These are phyloP conservation scores for Odontamblyopus rebecca DNA, from an alignment of 2,797 vertebrate species.

Conservation along the genomic window DNA sequence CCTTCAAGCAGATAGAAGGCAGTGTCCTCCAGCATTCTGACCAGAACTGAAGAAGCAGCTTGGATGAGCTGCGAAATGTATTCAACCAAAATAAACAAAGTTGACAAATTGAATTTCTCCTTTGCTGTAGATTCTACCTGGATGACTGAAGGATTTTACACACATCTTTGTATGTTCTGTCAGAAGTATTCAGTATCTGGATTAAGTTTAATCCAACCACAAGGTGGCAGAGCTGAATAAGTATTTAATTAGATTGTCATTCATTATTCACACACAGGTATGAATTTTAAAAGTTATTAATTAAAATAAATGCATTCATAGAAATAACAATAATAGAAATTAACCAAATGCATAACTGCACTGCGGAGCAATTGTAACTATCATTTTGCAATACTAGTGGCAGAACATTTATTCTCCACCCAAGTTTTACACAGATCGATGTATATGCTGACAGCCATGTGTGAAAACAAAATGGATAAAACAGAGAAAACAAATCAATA, in stretches of 20 bases:
- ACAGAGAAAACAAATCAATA: conserved; percentile 46
- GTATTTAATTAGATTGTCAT: background rate
- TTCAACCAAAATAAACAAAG: no score
- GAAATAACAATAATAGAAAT: background rate
- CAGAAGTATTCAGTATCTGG: conserved; percentile 4
- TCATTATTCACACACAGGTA: background rate
- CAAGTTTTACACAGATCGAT: background rate
- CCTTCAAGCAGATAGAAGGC: no score
- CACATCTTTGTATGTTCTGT: background rate
- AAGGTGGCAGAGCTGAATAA: conserved; percentile 48
- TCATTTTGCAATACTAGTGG: background rate
- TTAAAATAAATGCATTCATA: background rate
- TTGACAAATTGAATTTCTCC: no score
- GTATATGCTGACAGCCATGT: background rate
- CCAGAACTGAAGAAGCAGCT: no score
- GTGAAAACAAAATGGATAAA: background rate
- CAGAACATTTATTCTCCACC: background rate
- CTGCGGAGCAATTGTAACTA: background rate
- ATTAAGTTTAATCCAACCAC: conserved; percentile 22
- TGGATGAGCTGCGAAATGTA: no score
- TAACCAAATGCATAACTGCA: background rate
- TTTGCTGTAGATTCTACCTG: no score
- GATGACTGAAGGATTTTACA: no score
- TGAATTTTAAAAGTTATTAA: background rate
- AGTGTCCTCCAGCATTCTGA: no score